phyloP scores from a whole-genome alignment of 1,140 invertebrate genomes.

The Tetragonula clypearis region DNA sequence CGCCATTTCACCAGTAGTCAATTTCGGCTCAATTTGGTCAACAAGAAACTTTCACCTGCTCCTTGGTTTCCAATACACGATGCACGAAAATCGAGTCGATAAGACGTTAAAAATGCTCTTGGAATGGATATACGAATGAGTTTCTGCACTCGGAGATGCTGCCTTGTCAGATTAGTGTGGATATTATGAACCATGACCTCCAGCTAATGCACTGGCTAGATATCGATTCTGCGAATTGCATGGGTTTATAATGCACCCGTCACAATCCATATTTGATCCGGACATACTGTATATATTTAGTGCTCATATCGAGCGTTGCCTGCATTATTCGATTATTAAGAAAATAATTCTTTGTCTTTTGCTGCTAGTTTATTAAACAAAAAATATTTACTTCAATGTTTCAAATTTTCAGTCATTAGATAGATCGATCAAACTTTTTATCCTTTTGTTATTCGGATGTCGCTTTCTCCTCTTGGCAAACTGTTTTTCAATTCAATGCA shows the following conservation, averaged over 20 bases:
- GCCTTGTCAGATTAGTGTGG: not conserved
- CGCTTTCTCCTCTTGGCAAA: too few species aligned
- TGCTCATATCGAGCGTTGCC: too few species aligned
- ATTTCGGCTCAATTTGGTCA: not conserved
- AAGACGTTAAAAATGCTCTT: not conserved
- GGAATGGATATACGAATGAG: too few species aligned
- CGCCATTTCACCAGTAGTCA: not conserved
- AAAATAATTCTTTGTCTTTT: too few species aligned
- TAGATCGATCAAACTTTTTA: too few species aligned
- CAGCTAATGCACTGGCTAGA: not conserved
- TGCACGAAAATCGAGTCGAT: not conserved
- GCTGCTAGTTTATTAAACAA: too few species aligned
- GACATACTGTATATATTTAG: not conserved
- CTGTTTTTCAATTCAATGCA: too few species aligned
- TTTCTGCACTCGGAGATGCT: not conserved
- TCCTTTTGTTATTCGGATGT: too few species aligned
- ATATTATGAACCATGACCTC: not conserved
- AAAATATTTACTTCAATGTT: too few species aligned
- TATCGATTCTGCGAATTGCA: constrained; percentile 2
- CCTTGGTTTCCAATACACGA: not conserved
- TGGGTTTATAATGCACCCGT: not conserved
- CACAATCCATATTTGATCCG: not conserved
- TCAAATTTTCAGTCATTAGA: too few species aligned
- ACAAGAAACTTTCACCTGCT: not conserved
- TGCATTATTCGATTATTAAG: not conserved